Evolutionary conservation across 2,888 invertebrate species (phyloP).

Genomic region (Ceraclea dissimilis): DNA sequence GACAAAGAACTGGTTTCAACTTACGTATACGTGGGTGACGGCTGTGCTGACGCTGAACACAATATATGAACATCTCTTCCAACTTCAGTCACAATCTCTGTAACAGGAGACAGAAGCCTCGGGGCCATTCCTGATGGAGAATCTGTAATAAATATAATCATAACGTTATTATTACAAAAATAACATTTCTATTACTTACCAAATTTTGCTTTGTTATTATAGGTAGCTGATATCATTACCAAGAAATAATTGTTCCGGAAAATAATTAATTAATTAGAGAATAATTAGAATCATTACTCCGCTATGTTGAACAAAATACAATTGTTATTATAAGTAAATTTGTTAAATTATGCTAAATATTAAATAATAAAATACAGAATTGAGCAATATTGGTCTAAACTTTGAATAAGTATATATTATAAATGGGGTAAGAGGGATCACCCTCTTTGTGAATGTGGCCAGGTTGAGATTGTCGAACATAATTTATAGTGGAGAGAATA

Average conservation of each 20-base stretch:
- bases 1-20: too few species aligned
- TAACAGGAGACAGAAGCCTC: slow-evolving; percentile 60
- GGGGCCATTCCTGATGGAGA: slow-evolving; percentile 55
- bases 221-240: not conserved
- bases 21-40: slow-evolving; percentile 62
- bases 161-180: not conserved
- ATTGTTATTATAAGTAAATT: too few species aligned
- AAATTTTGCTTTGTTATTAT: not conserved
- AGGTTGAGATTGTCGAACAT: too few species aligned
- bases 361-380: too few species aligned
- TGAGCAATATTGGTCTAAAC: too few species aligned
- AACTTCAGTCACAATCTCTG: slow-evolving; percentile 52
- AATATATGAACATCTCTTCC: slow-evolving; percentile 62
- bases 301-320: too few species aligned
- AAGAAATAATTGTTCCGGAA: not conserved
- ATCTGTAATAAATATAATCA: slow-evolving; percentile 30
- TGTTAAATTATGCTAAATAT: too few species aligned
- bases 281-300: too few species aligned
- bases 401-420: too few species aligned
- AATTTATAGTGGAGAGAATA: too few species aligned
- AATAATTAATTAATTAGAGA: not conserved
- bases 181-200: not conserved
- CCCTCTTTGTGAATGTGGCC: too few species aligned
- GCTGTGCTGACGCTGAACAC: slow-evolving; percentile 64
- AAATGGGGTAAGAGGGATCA: too few species aligned